phyloP scores from a whole-genome alignment of 2,797 vertebrate genomes.

The Pseudochirops cupreus region DNA sequence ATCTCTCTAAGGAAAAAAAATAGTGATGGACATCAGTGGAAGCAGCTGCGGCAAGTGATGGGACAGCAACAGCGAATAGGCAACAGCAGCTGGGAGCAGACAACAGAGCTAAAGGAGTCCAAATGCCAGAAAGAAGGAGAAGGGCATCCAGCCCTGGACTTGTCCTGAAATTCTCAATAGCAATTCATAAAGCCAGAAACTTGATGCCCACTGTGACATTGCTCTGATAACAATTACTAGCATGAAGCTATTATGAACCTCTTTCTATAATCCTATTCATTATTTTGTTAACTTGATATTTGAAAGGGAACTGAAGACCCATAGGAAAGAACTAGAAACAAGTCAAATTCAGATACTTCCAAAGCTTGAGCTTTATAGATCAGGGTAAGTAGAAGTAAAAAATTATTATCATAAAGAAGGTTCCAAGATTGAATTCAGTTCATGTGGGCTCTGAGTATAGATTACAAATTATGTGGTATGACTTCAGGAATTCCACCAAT shows the following conservation, averaged over 20 bases:
- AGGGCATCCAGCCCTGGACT: neutral
- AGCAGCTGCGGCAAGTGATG: neutral
- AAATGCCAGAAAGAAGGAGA: neutral
- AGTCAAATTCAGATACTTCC: too few relatives aligned
- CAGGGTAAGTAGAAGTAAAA: neutral
- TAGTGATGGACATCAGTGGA: neutral
- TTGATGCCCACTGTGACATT: neutral
- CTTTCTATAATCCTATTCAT: neutral
- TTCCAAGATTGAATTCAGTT: neutral
- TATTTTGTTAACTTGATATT: neutral
- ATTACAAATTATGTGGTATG: neutral
- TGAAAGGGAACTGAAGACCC: neutral
- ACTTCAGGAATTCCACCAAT: neutral
- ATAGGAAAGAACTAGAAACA: too few relatives aligned
- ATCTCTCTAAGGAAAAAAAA: neutral
- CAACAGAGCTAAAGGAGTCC: neutral
- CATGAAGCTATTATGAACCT: neutral
- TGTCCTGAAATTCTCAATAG: neutral
- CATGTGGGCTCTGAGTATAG: neutral
- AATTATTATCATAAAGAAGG: neutral
- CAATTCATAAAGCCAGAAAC: neutral
- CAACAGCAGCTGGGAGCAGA: neutral
- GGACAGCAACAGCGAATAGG: neutral
- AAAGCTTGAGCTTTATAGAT: neutral
- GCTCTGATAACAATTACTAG: neutral